Evolutionary conservation across 35 echinoderm and acorn worm species (phyloP).

Genomic region (Diadema setosum): DNA sequence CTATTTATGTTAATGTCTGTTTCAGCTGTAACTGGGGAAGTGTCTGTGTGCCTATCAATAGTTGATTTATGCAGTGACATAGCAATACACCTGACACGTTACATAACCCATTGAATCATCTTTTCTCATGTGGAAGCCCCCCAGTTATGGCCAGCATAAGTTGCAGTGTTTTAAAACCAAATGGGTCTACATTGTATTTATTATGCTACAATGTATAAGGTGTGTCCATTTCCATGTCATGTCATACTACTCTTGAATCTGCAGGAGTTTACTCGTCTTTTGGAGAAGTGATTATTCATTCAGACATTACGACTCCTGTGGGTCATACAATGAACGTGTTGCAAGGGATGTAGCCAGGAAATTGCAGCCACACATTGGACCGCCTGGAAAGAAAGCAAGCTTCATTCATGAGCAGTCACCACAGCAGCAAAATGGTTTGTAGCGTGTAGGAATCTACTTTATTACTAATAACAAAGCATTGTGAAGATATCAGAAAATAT

Average conservation of each 20-base stretch:
- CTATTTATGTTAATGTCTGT: too few species aligned
- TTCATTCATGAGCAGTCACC: conserved; percentile 36
- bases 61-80: too few species aligned
- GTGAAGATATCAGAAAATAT: too few species aligned
- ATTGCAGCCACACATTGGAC: conserved; percentile 40
- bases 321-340: conserved; percentile 13
- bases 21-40: too few species aligned
- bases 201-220: too few species aligned
- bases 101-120: not conserved
- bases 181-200: not conserved
- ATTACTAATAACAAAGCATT: too few species aligned
- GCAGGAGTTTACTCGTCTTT: conserved; percentile 79
- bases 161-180: not conserved
- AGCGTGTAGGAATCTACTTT: not conserved
- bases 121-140: not conserved
- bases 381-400: not conserved
- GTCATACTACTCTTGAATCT: not conserved
- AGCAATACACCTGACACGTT: too few species aligned
- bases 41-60: too few species aligned
- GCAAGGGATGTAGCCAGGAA: conserved; percentile 52
- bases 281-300: conserved; percentile 38
- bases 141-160: not conserved
- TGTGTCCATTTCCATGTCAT: not conserved
- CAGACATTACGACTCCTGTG: conserved; percentile 65
- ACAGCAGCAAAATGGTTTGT: conserved; percentile 72